Evolutionary conservation across 64 coral and sea anemone genomes (phyloP), one percentile per base, ranked within the genome.

Genomic region (Porites lutea): DNA sequence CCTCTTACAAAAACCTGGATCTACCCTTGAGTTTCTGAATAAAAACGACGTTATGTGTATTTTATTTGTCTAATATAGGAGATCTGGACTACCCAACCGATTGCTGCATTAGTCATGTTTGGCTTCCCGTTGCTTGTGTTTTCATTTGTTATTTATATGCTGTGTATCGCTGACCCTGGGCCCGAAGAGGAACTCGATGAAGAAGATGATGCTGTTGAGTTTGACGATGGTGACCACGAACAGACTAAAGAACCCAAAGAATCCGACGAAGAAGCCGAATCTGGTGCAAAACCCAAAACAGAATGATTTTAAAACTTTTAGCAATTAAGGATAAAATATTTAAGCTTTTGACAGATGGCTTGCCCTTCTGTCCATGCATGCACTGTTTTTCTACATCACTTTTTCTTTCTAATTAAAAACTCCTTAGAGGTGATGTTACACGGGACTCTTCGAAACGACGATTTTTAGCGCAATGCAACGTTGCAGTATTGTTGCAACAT

Each of bases 91-190:
- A 43, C 82, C 20, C 88, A 90, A 63, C 93, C 93, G 8, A 72
- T 95, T 67, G 86, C 86, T 69, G 93, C 93, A n/a, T 43, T 59
- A 2, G 43, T 95, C 2, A 91, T 95, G 82, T 95, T 95, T 95
- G 93, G 93, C 6, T 65, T 95, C 52, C 88, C 93, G 18, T 14
- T 87, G 4, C 70, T 95, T 18, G 18, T 95, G 3, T 87, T 95
- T 71, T 59, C 59, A 4, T 95, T 95, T 23, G 27, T 95, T 0
- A 64, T 87, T 64, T 86, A 79, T 64, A 95, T 95, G 93, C 62
- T 95, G 65, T 95, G 93, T 61, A 91, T 82, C 48, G 88, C 89
- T 4, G 93, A 95, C 65, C 65, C 59, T 50, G 81, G 79, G 13
- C 70, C 81, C 8, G 93, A 95, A 2, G 87, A 95, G 2, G 75